Evolutionary conservation across 23 tunicate genomes (phyloP).

Genomic region (Pegea sp.): DNA sequence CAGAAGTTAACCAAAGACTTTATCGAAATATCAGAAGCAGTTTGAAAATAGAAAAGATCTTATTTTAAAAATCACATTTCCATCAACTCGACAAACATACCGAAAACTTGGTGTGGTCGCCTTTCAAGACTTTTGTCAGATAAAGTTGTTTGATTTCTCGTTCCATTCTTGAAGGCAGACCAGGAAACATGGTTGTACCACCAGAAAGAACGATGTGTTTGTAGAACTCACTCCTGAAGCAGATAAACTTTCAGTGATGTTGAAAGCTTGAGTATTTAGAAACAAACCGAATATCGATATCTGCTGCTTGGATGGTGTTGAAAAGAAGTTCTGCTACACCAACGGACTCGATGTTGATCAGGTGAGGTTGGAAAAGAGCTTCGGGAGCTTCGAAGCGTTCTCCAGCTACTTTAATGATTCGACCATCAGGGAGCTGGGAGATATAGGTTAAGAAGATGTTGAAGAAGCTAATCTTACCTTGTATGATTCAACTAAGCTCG

Average conservation of each 20-base stretch:
- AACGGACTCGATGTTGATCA: slow-evolving; percentile 77
- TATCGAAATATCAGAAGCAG: no score
- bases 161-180: slow-evolving; percentile 92
- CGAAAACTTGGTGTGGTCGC: slow-evolving; percentile 82
- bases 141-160: slow-evolving; percentile 91
- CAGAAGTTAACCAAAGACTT: no score
- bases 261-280: not conserved
- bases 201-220: slow-evolving; percentile 97
- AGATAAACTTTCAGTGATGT: not conserved
- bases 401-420: slow-evolving; percentile 75
- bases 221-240: slow-evolving; percentile 74
- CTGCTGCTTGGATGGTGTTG: slow-evolving; percentile 91
- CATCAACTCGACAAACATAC: slow-evolving; percentile 29
- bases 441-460: not conserved
- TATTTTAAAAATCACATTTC: no score
- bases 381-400: slow-evolving; percentile 97
- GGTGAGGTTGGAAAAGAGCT: slow-evolving; percentile 96
- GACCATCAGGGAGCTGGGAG: slow-evolving; percentile 73
- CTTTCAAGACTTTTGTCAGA: slow-evolving; percentile 80
- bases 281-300: slow-evolving; percentile 56
- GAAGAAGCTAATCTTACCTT: slow-evolving; percentile 14
- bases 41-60: no score
- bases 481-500: slow-evolving; percentile 85
- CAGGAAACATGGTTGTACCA: slow-evolving; percentile 97
- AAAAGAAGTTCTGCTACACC: slow-evolving; percentile 93